Evolutionary conservation across 2,888 invertebrate genomes (phyloP), one percentile per base, ranked within the genome.

Genomic region (Drosophila mimica): DNA sequence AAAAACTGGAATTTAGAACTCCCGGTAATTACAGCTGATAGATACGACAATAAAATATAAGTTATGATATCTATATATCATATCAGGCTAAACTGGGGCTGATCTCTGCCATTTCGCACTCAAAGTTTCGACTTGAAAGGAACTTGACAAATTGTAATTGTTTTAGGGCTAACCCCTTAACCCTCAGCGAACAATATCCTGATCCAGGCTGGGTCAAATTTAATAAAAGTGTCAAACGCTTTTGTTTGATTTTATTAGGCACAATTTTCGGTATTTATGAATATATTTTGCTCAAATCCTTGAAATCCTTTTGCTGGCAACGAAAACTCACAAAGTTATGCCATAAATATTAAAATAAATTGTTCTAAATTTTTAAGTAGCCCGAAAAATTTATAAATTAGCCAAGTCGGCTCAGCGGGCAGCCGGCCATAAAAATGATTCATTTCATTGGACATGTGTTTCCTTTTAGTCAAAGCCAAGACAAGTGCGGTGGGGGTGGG

Each of bases 341-440:
- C 67, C 74, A 85, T 85, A 85, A 85, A 85, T 85, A 85, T 89
- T 84, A 76, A 82, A 89, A 72, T 68, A 71, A 77, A 78, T 82
- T 82, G 75, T 81, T 75, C 59, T 58, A 67, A 75, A 74, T 74
- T 71, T 71, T 70, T 66, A 74, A 70, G 64, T 51, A 53, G 25
- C 30, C 61, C 74, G 62, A 76, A 53, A 68, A 64, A 72, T 53
- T 73, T 58, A 65, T 68, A 79, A 81, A 81, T 76, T 72, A 73
- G 73, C 65, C 51, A 53, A 60, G 46, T 59, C 49, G 40, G 30
- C 25, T 25, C 61, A 25, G 51, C 34, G 43, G 31, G 40, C 53
- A 54, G 61, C 61, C 33, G 70, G 59, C 60, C 73, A 75, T 82
- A 75, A 84, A 87, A 82, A 71, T 80, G 72, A 82, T 84, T 77